These are phyloP conservation scores for Oxyteleia sp. DNA, from an alignment of 2,888 invertebrate genomes.

Conservation along the genomic window DNA sequence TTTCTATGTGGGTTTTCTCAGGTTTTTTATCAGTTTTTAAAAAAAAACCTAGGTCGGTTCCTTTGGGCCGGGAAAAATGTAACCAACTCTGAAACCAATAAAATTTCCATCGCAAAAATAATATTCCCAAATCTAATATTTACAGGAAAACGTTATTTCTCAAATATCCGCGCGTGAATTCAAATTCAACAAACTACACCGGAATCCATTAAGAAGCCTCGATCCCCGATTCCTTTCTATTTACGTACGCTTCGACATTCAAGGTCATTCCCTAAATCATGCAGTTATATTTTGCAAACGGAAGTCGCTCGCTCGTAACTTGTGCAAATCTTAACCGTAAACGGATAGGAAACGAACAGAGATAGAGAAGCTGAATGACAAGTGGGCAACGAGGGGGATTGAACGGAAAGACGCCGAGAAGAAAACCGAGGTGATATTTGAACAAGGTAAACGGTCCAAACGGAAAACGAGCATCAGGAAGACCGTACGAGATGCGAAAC, in stretches of 20 bases:
- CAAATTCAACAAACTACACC: slow-evolving; percentile 30
- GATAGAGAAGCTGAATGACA: slow-evolving; percentile 60
- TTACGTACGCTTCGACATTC: slow-evolving; percentile 23
- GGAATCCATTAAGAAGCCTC: slow-evolving; percentile 23
- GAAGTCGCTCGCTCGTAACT: slow-evolving; percentile 80
- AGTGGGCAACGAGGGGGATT: slow-evolving; percentile 72
- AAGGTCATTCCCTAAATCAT: slow-evolving; percentile 51
- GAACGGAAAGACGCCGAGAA: slow-evolving; percentile 74
- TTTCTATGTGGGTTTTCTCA: too few relatives aligned
- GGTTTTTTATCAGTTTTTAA: too few relatives aligned
- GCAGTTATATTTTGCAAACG: slow-evolving; percentile 71
- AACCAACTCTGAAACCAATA: too few relatives aligned
- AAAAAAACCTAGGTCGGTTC: too few relatives aligned
- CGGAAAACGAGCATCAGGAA: slow-evolving; percentile 84
- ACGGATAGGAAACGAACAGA: slow-evolving; percentile 38
- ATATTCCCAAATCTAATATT: too few relatives aligned
- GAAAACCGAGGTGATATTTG: slow-evolving; percentile 85
- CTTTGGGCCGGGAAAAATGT: too few relatives aligned
- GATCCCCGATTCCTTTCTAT: slow-evolving; percentile 23
- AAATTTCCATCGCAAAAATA: too few relatives aligned
- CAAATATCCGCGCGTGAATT: not conserved
- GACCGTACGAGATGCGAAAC: slow-evolving; percentile 64
- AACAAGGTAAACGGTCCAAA: slow-evolving; percentile 87
- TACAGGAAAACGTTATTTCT: slow-evolving; percentile 7
- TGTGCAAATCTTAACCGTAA: slow-evolving; percentile 81